These are phyloP conservation scores for Triops cancriformis DNA, from an alignment of 1,140 invertebrate genomes.

Conservation along the genomic window DNA sequence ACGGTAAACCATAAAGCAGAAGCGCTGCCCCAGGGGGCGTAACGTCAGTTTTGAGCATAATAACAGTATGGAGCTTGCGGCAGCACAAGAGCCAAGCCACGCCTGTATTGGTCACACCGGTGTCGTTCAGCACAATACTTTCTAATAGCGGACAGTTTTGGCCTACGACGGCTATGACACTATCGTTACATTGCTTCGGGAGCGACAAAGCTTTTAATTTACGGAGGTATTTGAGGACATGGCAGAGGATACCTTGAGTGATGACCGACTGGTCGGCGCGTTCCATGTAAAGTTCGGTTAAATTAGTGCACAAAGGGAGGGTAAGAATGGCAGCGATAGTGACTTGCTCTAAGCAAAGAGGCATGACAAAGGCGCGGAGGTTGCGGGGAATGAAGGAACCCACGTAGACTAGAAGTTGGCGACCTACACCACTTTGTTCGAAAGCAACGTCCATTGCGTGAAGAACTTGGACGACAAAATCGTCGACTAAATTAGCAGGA, in stretches of 20 bases:
- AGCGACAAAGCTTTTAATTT: constrained; percentile 25
- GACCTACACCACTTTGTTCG: constrained; percentile 27
- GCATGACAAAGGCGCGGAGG: constrained; percentile 25
- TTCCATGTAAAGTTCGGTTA: constrained; percentile 29
- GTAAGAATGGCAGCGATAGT: constrained; percentile 29
- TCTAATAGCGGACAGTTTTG: constrained; percentile 28
- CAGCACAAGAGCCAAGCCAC: constrained; percentile 28
- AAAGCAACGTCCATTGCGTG: constrained; percentile 25
- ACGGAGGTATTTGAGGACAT: constrained; percentile 27
- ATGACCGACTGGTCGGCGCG: constrained; percentile 28
- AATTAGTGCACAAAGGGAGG: constrained; percentile 24
- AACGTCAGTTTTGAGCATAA: constrained; percentile 29
- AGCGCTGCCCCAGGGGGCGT: constrained; percentile 27
- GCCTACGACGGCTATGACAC: constrained; percentile 28
- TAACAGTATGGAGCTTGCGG: constrained; percentile 25
- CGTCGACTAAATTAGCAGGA: constrained; percentile 26
- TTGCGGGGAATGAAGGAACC: constrained; percentile 28
- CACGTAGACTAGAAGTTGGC: constrained; percentile 28
- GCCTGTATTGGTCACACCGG: constrained; percentile 28
- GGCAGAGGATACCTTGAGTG: constrained; percentile 29
- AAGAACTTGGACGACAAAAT: constrained; percentile 27
- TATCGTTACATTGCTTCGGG: constrained; percentile 28
- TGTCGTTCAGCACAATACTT: constrained; percentile 29
- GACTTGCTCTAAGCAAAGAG: constrained; percentile 28
- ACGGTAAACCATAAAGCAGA: constrained; percentile 28